A percentile compares a stretch with the other conserved stretches of the same genome.
phyloP scores from a whole-genome alignment of 2,797 vertebrate species.

The Neosilurus hyrtlii region DNA sequence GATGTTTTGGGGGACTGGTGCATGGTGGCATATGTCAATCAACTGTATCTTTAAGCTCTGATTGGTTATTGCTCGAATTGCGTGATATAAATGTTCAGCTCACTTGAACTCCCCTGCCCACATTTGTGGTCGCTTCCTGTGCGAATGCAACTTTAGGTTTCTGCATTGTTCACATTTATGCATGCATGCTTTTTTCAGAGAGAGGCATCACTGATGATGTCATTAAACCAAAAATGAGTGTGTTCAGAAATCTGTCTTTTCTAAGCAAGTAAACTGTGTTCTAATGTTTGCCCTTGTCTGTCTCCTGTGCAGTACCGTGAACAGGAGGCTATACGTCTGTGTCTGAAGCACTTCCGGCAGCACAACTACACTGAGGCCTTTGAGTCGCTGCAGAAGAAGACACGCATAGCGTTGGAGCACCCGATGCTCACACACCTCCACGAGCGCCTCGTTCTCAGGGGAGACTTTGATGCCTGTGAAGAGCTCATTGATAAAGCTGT shows the following conservation, averaged over 20 bases:
- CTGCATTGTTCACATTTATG: no score
- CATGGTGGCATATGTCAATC: no score
- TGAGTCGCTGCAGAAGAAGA: slow-evolving; percentile 98
- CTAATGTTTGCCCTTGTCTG: neutral
- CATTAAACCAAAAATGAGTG: neutral
- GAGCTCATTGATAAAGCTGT: slow-evolving; percentile 98
- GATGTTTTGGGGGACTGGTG: no score
- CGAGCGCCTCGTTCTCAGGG: slow-evolving; percentile 90
- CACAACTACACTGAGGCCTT: slow-evolving; percentile 99
- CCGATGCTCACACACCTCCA: slow-evolving; percentile 98
- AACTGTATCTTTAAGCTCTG: no score
- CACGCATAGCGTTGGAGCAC: slow-evolving; percentile 93
- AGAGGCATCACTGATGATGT: neutral
- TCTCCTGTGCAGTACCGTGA: slow-evolving; percentile 88
- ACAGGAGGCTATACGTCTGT: slow-evolving; percentile 99
- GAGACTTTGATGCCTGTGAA: slow-evolving; percentile 96
- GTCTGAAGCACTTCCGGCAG: slow-evolving; percentile 97
- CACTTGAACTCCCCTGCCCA: no score
- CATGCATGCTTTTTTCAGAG: neutral
- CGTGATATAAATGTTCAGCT: no score
- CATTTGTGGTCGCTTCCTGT: no score
- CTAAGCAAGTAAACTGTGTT: neutral
- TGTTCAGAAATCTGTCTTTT: neutral
- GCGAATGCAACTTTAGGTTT: no score
- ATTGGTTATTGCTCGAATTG: no score